A percentile compares a stretch with the other conserved stretches of the same genome.
Evolutionary conservation across 1,140 invertebrate species (phyloP).

Genomic region (Bombus haemorrhoidalis): DNA sequence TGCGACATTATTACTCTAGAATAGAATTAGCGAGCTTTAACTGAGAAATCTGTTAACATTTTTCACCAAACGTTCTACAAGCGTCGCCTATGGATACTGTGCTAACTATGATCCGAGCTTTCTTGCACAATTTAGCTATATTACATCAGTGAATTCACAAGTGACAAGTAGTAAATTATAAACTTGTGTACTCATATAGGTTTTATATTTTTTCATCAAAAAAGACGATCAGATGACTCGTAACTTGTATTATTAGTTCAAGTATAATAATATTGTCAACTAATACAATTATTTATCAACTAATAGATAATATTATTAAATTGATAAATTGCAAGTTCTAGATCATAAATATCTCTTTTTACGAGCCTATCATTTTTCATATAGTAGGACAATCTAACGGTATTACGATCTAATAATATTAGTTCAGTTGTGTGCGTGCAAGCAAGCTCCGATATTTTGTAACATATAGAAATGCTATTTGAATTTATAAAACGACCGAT

Average conservation of each 20-base stretch:
- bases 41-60: background rate
- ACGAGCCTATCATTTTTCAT: background rate
- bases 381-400: background rate
- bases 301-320: background rate
- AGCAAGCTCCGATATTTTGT: background rate
- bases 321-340: background rate
- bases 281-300: background rate
- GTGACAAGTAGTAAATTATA: too few species aligned
- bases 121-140: background rate
- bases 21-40: background rate
- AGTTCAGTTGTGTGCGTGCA: background rate
- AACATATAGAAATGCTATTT: background rate
- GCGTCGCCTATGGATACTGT: background rate
- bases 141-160: background rate
- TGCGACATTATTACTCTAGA: background rate
- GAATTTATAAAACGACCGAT: conserved; percentile 3
- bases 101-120: background rate
- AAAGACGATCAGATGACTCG: too few species aligned
- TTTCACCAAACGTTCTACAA: background rate
- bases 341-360: background rate
- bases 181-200: background rate
- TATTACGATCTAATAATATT: background rate
- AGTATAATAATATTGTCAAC: background rate
- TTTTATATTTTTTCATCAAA: too few species aligned
- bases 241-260: background rate